Conservation (phyloP, 2,797 vertebrate species). For the Aotus griseimembra region DNA sequence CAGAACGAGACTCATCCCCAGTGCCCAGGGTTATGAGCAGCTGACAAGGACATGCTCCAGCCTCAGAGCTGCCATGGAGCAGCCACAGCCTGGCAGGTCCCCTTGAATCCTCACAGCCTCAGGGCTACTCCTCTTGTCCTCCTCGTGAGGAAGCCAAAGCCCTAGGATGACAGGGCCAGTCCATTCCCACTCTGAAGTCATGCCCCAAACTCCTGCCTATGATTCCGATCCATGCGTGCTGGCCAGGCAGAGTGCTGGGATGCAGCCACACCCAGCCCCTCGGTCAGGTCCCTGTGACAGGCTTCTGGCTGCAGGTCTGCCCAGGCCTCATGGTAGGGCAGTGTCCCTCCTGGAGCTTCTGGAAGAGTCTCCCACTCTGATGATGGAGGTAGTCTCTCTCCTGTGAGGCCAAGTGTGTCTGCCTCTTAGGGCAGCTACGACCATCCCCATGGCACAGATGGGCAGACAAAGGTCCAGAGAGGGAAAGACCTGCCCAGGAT, state of each 20-base stretch:
- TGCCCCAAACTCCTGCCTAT: too few relatives aligned
- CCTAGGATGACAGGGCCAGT: not conserved
- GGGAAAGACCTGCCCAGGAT: not conserved
- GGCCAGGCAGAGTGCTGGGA: not conserved
- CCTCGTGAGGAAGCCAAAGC: not conserved
- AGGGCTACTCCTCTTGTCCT: not conserved
- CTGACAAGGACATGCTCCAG: not conserved
- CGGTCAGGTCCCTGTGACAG: not conserved
- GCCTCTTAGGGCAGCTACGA: not conserved
- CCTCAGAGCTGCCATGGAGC: not conserved
- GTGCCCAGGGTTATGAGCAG: not conserved
- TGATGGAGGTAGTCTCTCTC: not conserved
- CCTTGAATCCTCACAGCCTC: not conserved
- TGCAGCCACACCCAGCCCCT: not conserved
- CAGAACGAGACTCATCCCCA: not conserved
- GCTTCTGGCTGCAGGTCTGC: not conserved
- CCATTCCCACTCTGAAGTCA: not conserved
- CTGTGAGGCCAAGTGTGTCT: not conserved
- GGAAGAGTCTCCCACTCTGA: not conserved
- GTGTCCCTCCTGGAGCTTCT: not conserved
- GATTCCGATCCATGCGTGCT: accelerated
- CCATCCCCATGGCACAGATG: not conserved
- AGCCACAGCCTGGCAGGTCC: not conserved
- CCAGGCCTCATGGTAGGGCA: accelerated
- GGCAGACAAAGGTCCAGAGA: not conserved